Base-by-base conservation (phyloP, 2,113 vertebrate species). In the Solea solea region DNA sequence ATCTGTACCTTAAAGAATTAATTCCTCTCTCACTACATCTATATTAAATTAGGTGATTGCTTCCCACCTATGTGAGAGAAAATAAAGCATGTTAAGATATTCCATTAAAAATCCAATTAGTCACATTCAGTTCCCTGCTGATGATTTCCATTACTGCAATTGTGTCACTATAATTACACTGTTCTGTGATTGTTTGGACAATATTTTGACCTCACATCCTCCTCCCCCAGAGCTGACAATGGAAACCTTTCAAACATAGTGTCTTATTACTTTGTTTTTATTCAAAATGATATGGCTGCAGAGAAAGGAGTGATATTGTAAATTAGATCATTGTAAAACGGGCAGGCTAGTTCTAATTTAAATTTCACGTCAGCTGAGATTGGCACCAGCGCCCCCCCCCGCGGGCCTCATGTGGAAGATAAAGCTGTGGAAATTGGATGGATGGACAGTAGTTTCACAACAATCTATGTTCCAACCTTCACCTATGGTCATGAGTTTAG, bases 61-160 rank as follows among this genome's bases (percentile, higher is more conserved):
- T 55, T 40, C 7, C 6, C 2, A 61, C 62, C 53, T 68, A 2
- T 21, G 16, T 16, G 6, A 56, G 6, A 56, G 34, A 72, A 72
- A 69, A 63, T 58, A 61, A 76, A 39, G 63, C 15, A 52, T 10
- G 10, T 4, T 44, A 34, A 28, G n/a, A 25, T 64, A 58, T 54
- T 60, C 46, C 42, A 81, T 67, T 71, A 48, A 63, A 85, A 81
- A 48, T 74, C 28, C 27, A 69, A 69, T 77, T 67, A 34, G 5
- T 59, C 67, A 50, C 16, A 3, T 63, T 61, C 28, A 16, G 58
- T 55, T 65, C 65, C 52, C 74, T 10, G 8, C 51, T 48, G 49
- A 55, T 67, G 60, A 46, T 55, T 62, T 44, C 34, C 70, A 74
- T 69, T 28, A 56, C 25, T 69, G 16, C 39, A 67, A 2, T 41